Percentiles rank a stretch among this genome's conserved stretches.
Evolutionary conservation across 2,888 invertebrate genomes (phyloP).

Genomic region (Hypomecis atomaria): DNA sequence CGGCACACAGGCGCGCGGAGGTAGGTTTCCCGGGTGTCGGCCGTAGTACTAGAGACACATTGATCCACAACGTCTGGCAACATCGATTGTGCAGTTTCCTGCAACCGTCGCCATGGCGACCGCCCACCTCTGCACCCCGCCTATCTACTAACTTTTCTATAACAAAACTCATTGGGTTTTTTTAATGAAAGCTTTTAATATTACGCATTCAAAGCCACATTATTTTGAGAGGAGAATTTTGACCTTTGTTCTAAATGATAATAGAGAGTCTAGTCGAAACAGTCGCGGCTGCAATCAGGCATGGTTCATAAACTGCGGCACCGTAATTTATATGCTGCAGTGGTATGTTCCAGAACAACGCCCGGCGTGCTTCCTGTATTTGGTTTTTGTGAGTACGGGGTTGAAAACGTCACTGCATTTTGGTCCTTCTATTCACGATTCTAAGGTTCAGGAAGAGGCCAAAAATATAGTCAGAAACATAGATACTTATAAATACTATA

Average conservation of each 20-base stretch:
- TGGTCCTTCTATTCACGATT: not conserved
- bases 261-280: not conserved
- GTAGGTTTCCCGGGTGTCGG: constrained; percentile 78
- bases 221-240: too few relatives aligned
- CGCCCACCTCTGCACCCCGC: constrained; percentile 73
- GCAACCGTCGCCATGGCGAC: constrained; percentile 79
- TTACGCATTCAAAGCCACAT: not conserved
- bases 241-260: too few relatives aligned
- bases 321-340: constrained; percentile 26
- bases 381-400: not conserved
- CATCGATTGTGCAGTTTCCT: constrained; percentile 85
- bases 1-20: constrained; percentile 58
- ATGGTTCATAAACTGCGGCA: constrained; percentile 18
- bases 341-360: constrained; percentile 33
- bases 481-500: not conserved
- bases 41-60: constrained; percentile 85
- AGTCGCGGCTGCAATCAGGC: not conserved
- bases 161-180: constrained; percentile 64
- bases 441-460: not conserved
- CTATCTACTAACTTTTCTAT: constrained; percentile 64
- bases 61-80: constrained; percentile 84
- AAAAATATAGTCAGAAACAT: too few relatives aligned
- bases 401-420: not conserved
- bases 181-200: constrained; percentile 37
- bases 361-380: constrained; percentile 3